Conservation (phyloP, 2,888 invertebrate genomes). For the Eupithecia exiguata region DNA sequence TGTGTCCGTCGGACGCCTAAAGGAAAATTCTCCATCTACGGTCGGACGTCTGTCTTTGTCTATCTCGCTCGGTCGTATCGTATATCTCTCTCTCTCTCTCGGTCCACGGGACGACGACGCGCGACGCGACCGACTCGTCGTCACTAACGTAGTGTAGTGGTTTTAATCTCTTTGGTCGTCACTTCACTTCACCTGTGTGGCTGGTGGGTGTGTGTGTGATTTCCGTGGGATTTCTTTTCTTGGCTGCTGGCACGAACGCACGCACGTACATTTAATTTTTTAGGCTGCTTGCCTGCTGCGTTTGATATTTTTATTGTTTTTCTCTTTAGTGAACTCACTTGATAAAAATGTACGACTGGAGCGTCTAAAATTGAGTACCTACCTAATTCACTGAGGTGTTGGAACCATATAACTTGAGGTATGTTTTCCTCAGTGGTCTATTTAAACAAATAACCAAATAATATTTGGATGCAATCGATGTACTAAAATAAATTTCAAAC, state of each 20-base stretch:
- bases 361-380: background rate
- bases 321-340: background rate
- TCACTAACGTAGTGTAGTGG: no score
- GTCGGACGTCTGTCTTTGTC: no score
- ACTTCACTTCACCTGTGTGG: no score
- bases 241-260: background rate
- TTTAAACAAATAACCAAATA: background rate
- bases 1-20: no score
- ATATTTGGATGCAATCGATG: background rate
- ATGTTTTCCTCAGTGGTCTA: background rate
- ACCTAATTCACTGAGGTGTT: background rate
- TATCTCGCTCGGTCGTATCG: no score
- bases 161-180: no score
- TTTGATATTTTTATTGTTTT: background rate
- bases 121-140: no score
- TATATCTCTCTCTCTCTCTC: no score
- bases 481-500: background rate
- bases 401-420: constrained; percentile 2
- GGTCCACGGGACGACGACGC: no score
- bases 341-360: background rate
- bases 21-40: no score
- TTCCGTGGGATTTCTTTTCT: constrained; percentile 3
- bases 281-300: background rate
- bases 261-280: background rate
- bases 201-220: no score